Evolutionary conservation across 2,888 invertebrate species (phyloP).

Genomic region (Mesopsocus fuscifrons): DNA sequence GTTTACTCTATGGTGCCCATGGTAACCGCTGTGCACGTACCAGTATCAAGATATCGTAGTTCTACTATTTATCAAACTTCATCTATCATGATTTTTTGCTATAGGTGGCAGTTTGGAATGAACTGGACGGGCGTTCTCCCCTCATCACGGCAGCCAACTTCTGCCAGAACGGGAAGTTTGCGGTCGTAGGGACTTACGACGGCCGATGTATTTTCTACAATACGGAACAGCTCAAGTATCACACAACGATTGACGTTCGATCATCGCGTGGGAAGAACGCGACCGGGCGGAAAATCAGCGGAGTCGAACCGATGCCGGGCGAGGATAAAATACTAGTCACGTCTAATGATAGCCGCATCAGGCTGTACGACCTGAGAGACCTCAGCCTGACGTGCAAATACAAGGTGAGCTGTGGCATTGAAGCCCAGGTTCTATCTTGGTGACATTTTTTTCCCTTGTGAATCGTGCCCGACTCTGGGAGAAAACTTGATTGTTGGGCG

Average conservation of each 20-base stretch:
- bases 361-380: slow-evolving; percentile 89
- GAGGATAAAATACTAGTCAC: slow-evolving; percentile 93
- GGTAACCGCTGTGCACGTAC: no score
- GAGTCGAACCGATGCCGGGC: slow-evolving; percentile 90
- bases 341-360: slow-evolving; percentile 91
- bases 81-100: no score
- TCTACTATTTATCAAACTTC: no score
- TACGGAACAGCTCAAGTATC: slow-evolving; percentile 94
- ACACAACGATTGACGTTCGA: slow-evolving; percentile 91
- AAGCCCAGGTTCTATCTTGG: no score
- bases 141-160: slow-evolving; percentile 94
- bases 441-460: background rate
- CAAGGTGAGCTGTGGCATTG: slow-evolving; percentile 33
- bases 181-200: slow-evolving; percentile 95
- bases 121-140: slow-evolving; percentile 84
- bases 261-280: slow-evolving; percentile 93
- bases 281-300: slow-evolving; percentile 86
- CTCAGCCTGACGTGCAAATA: slow-evolving; percentile 89
- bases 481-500: no score
- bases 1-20: no score
- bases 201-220: slow-evolving; percentile 97
- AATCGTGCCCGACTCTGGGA: background rate
- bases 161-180: slow-evolving; percentile 91
- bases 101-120: slow-evolving; percentile 92
- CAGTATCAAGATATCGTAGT: no score